phyloP scores from a whole-genome alignment of 64 coral and sea anemone species.

The Montipora foliosa region DNA sequence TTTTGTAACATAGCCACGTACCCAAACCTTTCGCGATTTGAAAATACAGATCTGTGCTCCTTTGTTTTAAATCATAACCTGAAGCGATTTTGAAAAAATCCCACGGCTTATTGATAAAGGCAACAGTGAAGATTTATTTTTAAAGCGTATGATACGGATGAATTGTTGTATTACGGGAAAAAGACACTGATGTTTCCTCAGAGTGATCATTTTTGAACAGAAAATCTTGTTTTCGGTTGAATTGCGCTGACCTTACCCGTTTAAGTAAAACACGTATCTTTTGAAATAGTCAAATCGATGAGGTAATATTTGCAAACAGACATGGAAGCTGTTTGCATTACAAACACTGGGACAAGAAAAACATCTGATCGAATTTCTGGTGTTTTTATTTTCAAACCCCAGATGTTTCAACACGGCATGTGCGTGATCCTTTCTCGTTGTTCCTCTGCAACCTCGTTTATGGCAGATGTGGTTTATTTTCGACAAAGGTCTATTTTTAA shows the following conservation, averaged over 20 bases:
- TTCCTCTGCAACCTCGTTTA: not conserved
- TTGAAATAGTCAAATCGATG: not conserved
- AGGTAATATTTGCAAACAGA: conserved; percentile 4
- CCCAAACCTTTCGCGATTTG: not conserved
- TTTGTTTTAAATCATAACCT: not conserved
- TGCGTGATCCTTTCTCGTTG: not conserved
- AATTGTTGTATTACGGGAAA: not conserved
- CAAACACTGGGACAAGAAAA: conserved; percentile 1
- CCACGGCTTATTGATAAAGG: too few relatives aligned
- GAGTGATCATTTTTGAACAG: not conserved
- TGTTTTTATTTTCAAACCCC: not conserved
- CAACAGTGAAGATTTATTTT: conserved; percentile 10
- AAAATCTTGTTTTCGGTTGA: not conserved
- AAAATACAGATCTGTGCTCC: not conserved
- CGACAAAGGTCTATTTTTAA: conserved; percentile 1
- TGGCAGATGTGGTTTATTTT: not conserved
- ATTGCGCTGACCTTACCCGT: not conserved
- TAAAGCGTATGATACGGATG: not conserved
- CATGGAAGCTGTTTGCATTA: not conserved
- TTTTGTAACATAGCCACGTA: not conserved
- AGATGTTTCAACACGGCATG: not conserved
- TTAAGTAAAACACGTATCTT: not conserved
- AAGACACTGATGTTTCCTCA: not conserved
- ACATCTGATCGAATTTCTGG: conserved; percentile 6
- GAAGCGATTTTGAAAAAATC: not conserved